A percentile compares a stretch with the other conserved stretches of the same genome.
Evolutionary conservation across 2,888 invertebrate genomes (phyloP).

Genomic region (Laothoe populi): DNA sequence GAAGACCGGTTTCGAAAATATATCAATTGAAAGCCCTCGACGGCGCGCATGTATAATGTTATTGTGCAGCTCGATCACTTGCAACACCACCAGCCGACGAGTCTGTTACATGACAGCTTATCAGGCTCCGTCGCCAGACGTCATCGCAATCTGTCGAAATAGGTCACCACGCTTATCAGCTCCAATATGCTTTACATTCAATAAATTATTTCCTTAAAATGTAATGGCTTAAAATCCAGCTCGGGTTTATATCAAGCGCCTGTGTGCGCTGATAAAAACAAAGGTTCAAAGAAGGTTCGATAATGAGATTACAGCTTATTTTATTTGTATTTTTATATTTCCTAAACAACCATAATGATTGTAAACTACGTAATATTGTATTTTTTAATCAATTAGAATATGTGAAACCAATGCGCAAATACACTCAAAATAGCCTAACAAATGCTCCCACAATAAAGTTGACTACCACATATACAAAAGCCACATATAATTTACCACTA

Average conservation of each 20-base stretch:
- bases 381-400: too few relatives aligned
- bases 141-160: constrained; percentile 49
- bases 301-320: neutral
- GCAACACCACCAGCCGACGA: constrained; percentile 53
- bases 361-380: too few relatives aligned
- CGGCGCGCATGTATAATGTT: constrained; percentile 73
- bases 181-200: constrained; percentile 22
- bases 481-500: too few relatives aligned
- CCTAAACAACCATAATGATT: too few relatives aligned
- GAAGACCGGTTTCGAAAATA: constrained; percentile 79
- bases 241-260: constrained; percentile 6
- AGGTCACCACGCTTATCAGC: constrained; percentile 47
- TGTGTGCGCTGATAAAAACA: neutral
- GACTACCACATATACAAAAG: too few relatives aligned
- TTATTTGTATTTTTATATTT: too few relatives aligned
- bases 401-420: too few relatives aligned
- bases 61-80: constrained; percentile 68
- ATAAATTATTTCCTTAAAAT: constrained; percentile 20
- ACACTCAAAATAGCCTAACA: too few relatives aligned
- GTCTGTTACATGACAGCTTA: constrained; percentile 67
- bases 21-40: constrained; percentile 79
- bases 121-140: constrained; percentile 50
- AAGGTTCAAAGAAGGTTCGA: neutral
- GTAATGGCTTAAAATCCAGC: constrained; percentile 12
- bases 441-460: too few relatives aligned